Conservation (phyloP, 1,140 invertebrate species). For the Micrasema minimum region DNA sequence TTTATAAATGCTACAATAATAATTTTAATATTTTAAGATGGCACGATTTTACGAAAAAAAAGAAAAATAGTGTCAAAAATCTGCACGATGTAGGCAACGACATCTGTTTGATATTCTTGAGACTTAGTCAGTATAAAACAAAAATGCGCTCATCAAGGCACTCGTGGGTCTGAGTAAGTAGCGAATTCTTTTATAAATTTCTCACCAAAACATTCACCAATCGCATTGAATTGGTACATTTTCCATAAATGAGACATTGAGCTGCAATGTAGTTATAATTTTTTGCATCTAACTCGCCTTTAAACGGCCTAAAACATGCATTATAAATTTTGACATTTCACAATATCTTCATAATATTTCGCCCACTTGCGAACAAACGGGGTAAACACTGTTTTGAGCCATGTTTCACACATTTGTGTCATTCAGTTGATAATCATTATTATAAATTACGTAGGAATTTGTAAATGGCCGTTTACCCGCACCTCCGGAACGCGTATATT, state of each 20-base stretch:
- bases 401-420: constrained; percentile 12
- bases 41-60: too few relatives aligned
- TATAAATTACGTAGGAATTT: neutral
- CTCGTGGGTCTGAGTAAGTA: constrained; percentile 76
- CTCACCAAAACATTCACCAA: neutral
- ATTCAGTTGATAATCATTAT: constrained; percentile 13
- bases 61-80: too few relatives aligned
- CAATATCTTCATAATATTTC: constrained; percentile 7
- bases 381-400: constrained; percentile 36
- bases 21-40: too few relatives aligned
- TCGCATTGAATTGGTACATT: neutral
- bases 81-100: too few relatives aligned
- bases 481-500: too few relatives aligned
- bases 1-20: too few relatives aligned
- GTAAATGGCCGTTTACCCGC: too few relatives aligned
- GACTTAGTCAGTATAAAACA: constrained; percentile 46
- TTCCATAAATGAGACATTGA: neutral
- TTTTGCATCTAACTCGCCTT: neutral
- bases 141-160: constrained; percentile 76
- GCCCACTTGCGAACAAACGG: constrained; percentile 10
- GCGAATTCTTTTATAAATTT: constrained; percentile 22
- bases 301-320: neutral
- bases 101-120: constrained; percentile 35
- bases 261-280: neutral
- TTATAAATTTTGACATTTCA: constrained; percentile 41